Base-by-base conservation (phyloP, 2,888 invertebrate genomes). In the Chrysotoxum bicinctum region DNA sequence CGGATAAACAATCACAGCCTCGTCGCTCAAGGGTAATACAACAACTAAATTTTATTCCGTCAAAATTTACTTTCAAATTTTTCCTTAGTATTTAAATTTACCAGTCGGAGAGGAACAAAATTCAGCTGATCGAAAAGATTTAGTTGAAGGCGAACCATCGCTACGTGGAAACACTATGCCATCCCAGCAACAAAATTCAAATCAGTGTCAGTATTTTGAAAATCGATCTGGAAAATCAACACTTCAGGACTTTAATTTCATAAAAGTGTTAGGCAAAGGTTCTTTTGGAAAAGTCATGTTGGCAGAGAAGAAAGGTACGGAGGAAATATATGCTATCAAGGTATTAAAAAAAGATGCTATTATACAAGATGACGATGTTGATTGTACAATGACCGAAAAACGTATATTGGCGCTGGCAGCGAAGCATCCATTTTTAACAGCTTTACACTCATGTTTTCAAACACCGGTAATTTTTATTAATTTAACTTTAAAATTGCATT, bases 221-320 rank as follows among this genome's bases (percentile, higher is more conserved):
- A 89, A 89, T 45, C 91, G 91, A 87, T 90, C 91, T 6, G 92
- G 92, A 87, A 96, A 95, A 91, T 94, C 96, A 88, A 94, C 95
- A 85, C 93, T 98, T 87, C 94, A 95, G 73, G 98, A 99, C 93
- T 99, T 99, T 93, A 95, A 95, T 91, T 99, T 99, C 93, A 97
- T 99, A 91, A 99, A 99, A 94, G 99, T 99, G 88, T 94, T 99
- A 87, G 99, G 99, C 87, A 99, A 99, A 93, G 99, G 99, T 69
- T 98, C 98, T 91, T 99, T 99, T 93, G 99, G 99, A 79, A 99
- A 99, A 94, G 99, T 99, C 68, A 98, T 99, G 98, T 93, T 99
- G 83, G 99, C 99, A 0, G 99, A 99, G 93, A 96, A 96, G 91
- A 97, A 97, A 92, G 96, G 96, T 88, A 95, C 96, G 19, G 98